These are phyloP conservation scores for Saccostrea cuccullata DNA, from an alignment of 1,140 invertebrate species.

Conservation along the genomic window DNA sequence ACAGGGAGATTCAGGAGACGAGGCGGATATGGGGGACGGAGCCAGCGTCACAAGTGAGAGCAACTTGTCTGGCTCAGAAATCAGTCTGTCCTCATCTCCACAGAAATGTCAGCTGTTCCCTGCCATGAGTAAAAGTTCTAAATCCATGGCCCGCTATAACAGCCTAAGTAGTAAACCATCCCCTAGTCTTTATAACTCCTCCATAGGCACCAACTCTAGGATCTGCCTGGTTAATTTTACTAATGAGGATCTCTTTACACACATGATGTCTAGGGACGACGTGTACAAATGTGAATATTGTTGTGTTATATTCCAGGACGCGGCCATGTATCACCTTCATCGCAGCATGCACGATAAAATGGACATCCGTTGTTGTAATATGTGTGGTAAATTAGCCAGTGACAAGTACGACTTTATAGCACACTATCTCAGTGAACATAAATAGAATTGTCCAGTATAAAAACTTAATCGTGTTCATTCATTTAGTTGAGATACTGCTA, in stretches of 20 bases:
- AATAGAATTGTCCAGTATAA: slow-evolving; percentile 44
- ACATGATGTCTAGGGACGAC: slow-evolving; percentile 69
- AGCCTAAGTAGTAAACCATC: slow-evolving; percentile 12
- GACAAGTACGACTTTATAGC: slow-evolving; percentile 71
- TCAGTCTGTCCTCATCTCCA: slow-evolving; percentile 45
- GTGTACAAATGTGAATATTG: slow-evolving; percentile 69
- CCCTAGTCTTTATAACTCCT: background rate
- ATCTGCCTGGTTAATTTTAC: slow-evolving; percentile 67
- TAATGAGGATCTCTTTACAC: slow-evolving; percentile 63
- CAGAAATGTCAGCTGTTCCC: slow-evolving; percentile 53
- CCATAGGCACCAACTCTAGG: slow-evolving; percentile 49
- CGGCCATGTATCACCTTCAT: slow-evolving; percentile 71
- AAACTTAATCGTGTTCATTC: too few relatives aligned
- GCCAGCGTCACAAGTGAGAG: slow-evolving; percentile 57
- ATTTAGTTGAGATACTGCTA: too few relatives aligned
- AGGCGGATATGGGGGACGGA: slow-evolving; percentile 41
- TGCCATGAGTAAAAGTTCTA: slow-evolving; percentile 30
- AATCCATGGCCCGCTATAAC: slow-evolving; percentile 31
- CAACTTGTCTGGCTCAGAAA: slow-evolving; percentile 56
- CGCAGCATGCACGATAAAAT: slow-evolving; percentile 72
- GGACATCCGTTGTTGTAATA: slow-evolving; percentile 69
- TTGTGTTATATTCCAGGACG: slow-evolving; percentile 69
- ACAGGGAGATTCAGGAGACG: slow-evolving; percentile 31
- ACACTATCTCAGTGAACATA: slow-evolving; percentile 68
- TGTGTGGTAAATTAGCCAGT: slow-evolving; percentile 66